Conservation (phyloP, 2,888 invertebrate species). For the Ommatoiulus sabulosus region DNA sequence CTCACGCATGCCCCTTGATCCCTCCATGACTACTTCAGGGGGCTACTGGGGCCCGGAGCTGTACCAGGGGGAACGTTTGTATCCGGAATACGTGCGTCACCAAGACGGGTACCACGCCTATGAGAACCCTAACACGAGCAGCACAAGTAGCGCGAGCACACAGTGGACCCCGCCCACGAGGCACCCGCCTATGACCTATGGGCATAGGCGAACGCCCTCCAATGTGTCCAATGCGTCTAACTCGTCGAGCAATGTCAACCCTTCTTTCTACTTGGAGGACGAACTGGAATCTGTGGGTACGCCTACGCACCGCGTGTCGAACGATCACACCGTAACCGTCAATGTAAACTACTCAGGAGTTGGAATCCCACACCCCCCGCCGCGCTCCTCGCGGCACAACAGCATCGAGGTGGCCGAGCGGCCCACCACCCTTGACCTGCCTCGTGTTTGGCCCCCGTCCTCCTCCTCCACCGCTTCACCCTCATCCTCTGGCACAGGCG, state of each 20-base stretch:
- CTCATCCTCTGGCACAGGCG: constrained; percentile 3
- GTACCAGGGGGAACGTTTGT: constrained; percentile 60
- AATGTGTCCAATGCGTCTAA: constrained; percentile 76
- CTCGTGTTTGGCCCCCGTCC: constrained; percentile 70
- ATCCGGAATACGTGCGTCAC: constrained; percentile 65
- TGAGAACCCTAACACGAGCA: constrained; percentile 61
- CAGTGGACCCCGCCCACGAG: constrained; percentile 58
- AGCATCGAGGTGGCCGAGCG: constrained; percentile 69
- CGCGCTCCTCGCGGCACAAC: constrained; percentile 64
- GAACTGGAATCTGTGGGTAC: constrained; percentile 69
- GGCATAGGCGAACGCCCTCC: constrained; percentile 82
- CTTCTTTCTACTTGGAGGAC: constrained; percentile 75
- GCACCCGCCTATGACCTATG: constrained; percentile 62
- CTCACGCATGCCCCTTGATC: constrained; percentile 55
- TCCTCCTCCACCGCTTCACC: constrained; percentile 51
- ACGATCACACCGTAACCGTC: constrained; percentile 54
- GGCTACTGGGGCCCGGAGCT: constrained; percentile 61
- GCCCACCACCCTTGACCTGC: constrained; percentile 73
- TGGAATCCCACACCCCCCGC: constrained; percentile 62
- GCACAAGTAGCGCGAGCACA: constrained; percentile 58
- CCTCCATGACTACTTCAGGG: constrained; percentile 56
- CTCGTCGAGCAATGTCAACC: constrained; percentile 72
- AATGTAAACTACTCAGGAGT: constrained; percentile 56
- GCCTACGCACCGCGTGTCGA: constrained; percentile 68
- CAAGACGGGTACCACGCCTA: constrained; percentile 62